Base-by-base conservation (phyloP, 2,888 invertebrate genomes). In the Tuta absoluta region DNA sequence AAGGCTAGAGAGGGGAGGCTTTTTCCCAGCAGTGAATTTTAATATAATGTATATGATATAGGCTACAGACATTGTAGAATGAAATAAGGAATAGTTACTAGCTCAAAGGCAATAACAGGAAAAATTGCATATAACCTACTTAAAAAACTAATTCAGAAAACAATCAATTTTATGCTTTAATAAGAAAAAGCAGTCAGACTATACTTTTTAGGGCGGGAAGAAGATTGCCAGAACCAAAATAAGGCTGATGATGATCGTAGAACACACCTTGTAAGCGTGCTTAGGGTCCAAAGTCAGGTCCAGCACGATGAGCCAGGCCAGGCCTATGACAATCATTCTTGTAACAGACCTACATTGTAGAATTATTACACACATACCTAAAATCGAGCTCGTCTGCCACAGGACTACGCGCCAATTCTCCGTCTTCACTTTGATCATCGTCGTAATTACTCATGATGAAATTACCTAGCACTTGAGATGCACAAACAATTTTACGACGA, bases 361-460 rank as follows among this genome's bases (percentile, higher is more conserved):
- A 37, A 21, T 8, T 49, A 63, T 56, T 53, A 28, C 60, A 48
- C 45, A 70, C 73, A 67, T 82, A 91, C 89, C 91, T 91, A 73
- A 92, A 91, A 86, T 90, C 91, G 87, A 90, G 93, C 84, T 93
- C 92, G 80, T 93, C 92, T 79, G 92, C 85, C 72, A 93, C 85
- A 73, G 96, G 96, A 83, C 96, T 96, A 79, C 95, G 95, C 74
- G 94, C 94, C 82, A 96, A 92, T 93, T 96, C 96, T 71, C 96
- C 96, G 88, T 96, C 96, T 89, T 96, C 96, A 85, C 96, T 96
- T 90, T 95, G 95, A 80, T 95, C 95, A 81, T 95, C 95, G 67
- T 92, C 91, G 83, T 91, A 92, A 85, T 91, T 91, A 83, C 90
- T 92, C 92, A 92, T 92, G 73, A 68, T 84, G 74, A 65, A 71